A percentile compares a stretch with the other conserved stretches of the same genome.
Evolutionary conservation across 2,888 invertebrate species (phyloP).

Genomic region (Zygogramma bicolorata): DNA sequence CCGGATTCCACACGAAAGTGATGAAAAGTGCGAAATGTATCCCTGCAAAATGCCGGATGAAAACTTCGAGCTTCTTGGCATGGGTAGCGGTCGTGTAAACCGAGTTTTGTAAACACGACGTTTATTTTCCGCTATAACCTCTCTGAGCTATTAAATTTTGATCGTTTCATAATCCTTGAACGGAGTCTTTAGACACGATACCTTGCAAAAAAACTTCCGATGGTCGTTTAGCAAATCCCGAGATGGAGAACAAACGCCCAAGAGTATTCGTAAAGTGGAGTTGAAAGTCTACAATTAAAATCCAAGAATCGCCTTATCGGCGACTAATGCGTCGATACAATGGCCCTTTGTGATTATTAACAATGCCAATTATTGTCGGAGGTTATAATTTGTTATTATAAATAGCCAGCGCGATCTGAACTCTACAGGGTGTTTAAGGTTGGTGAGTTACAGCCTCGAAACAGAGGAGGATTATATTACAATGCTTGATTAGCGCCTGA

Average conservation of each 20-base stretch:
- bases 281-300: conserved; percentile 5
- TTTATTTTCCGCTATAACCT: background rate
- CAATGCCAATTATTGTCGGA: conserved; percentile 20
- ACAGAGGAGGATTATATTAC: no score
- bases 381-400: conserved; percentile 23
- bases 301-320: background rate
- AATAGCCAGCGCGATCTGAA: conserved; percentile 6
- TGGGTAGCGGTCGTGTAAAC: no score
- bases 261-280: background rate
- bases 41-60: no score
- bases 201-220: background rate
- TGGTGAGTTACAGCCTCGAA: no score
- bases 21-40: no score
- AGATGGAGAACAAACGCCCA: background rate
- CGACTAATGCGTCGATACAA: conserved; percentile 2
- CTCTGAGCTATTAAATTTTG: background rate
- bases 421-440: no score
- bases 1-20: background rate
- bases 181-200: background rate
- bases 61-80: no score
- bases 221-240: background rate
- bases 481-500: no score
- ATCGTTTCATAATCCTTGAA: background rate
- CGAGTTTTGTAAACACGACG: no score
- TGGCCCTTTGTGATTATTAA: conserved; percentile 18